Evolutionary conservation across 1,140 invertebrate species (phyloP).

Genomic region (Anadara kagoshimensis): DNA sequence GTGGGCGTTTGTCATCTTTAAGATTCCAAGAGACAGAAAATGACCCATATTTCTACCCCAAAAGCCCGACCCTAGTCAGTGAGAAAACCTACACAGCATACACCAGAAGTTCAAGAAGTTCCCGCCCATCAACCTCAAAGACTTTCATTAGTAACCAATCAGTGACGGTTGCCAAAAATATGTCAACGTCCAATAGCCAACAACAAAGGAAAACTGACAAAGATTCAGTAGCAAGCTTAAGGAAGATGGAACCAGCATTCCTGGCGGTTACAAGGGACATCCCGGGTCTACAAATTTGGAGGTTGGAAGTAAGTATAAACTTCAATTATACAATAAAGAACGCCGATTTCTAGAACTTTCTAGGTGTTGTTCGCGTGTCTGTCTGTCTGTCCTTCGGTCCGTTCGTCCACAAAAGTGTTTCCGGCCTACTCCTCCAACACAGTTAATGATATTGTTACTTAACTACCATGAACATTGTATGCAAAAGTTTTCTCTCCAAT

Average conservation of each 20-base stretch:
- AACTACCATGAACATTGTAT: no score
- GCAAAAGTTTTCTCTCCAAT: no score
- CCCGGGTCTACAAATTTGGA: conserved; percentile 19
- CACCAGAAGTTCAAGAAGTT: conserved; percentile 16
- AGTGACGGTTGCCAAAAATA: background rate
- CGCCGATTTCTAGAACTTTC: no score
- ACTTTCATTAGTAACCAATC: conserved; percentile 27
- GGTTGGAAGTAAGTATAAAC: conserved; percentile 17
- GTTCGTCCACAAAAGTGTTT: no score
- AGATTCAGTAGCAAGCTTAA: background rate
- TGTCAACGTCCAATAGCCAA: background rate
- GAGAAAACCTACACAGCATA: conserved; percentile 33
- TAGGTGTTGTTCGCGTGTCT: no score
- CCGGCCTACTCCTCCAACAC: no score
- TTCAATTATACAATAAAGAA: no score
- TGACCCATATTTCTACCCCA: background rate
- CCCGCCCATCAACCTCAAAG: conserved; percentile 27
- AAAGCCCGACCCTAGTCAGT: conserved; percentile 33
- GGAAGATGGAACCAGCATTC: conserved; percentile 27
- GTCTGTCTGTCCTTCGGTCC: no score
- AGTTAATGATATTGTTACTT: no score
- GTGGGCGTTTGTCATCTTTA: background rate
- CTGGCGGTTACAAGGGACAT: conserved; percentile 22
- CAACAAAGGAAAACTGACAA: background rate
- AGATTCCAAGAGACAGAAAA: background rate